Base-by-base conservation (phyloP, 2,113 vertebrate species). In the Hassar affinis region DNA sequence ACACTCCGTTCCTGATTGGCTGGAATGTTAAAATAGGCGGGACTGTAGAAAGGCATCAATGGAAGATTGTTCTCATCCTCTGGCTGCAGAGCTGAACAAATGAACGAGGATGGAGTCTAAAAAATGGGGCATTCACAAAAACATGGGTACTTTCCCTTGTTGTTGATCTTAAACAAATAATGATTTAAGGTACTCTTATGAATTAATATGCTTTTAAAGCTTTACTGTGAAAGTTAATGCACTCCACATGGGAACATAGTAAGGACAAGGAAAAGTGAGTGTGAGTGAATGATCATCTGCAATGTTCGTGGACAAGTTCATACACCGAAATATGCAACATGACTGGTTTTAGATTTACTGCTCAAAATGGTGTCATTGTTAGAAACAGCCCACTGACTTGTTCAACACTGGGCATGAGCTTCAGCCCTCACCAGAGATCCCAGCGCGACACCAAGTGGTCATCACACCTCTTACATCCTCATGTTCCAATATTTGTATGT, bases 1-100 rank as follows among this genome's bases (percentile, higher is more conserved):
- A 45, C 49, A 64, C 57, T 11, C n/a, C 22, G 20, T 22, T 38
- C 18, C 30, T 86, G 85, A 93, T 93, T 93, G 92, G 92, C 78
- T 84, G 18, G 52, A 85, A 61, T 18, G 15, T 47, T 25, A 61
- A 86, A 74, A 85, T 57, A 12, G 83, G 78, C 76, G 35, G 78
- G 5, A 64, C 15, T 10, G n/a, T 56, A 4, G 20, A 51, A 35
- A 17, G 0, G 18, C 27, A 79, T 79, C n/a, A 79, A 71, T 71
- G 77, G 45, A 62, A 76, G 38, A 47, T 74, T 62, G 56, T 75
- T 76, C n/a, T 68, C 42, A 52, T 61, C 20, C 30, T 42, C 51
- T 38, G 51, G 64, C 20, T 49, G 30, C 49, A 56, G 20, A 17
- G 47, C 30, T 64, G 27, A 38, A 42, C 27, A 12, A 9, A 56